Conservation (phyloP, 2,113 vertebrate species). For the Apteryx owenii region DNA sequence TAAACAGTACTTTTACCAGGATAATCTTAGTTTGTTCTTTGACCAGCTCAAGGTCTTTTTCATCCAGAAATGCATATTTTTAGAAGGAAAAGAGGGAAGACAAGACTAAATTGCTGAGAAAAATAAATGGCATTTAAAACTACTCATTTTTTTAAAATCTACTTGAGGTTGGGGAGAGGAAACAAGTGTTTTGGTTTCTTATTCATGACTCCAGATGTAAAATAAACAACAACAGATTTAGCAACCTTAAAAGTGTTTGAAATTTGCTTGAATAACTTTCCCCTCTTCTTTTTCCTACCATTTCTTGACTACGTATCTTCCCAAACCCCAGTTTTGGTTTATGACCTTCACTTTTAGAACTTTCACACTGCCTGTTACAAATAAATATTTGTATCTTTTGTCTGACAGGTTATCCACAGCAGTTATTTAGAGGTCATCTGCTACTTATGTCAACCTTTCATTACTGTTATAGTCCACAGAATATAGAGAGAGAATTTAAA, state of each 20-base stretch:
- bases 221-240: background rate
- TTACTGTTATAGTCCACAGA: background rate
- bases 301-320: background rate
- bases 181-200: background rate
- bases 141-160: background rate
- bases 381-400: background rate
- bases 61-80: background rate
- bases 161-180: background rate
- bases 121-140: fast-evolving
- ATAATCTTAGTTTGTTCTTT: background rate
- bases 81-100: background rate
- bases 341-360: background rate
- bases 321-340: background rate
- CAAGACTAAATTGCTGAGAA: background rate
- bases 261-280: background rate
- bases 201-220: background rate
- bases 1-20: background rate
- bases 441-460: background rate
- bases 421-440: background rate
- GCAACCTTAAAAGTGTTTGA: background rate
- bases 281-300: background rate
- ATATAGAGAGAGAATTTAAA: background rate
- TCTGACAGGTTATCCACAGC: background rate
- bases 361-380: background rate
- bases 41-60: background rate